Base-by-base conservation (phyloP, 2,113 vertebrate species). In the Callocephalon fimbriatum region DNA sequence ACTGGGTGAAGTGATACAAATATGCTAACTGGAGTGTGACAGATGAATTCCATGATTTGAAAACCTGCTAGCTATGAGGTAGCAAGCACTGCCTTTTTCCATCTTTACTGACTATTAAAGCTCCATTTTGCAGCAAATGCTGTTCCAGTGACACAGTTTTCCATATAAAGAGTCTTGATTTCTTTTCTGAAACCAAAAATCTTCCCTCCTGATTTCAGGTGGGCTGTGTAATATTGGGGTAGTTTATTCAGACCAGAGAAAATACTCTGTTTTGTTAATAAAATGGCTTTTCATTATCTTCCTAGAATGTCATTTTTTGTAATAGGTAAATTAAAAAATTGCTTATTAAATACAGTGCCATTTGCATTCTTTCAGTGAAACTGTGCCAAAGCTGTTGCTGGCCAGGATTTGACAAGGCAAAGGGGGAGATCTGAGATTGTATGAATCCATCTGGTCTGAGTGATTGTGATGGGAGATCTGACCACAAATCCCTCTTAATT, bases 1-100 rank as follows among this genome's bases (percentile, higher is more conserved):
- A 87, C 72, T 93, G 95, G 42, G 63, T 70, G 38, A 85, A 95
- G 92, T 89, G 88, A 96, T 96, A 93, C 48, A 97, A 84, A 84
- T 95, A 94, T 78, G 90, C 82, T 95, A 97, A 98, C 77, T 96
- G 84, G 86, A 87, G 91, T 93, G 91, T 97, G 94, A 97, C 94
- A 95, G 97, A 98, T 97, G 74, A 97, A 96, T 97, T 97, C 88
- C 80, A 40, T 96, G 95, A 98, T 97, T 94, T 95, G 95, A 96
- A 97, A 96, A 87, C 68, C 85, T 96, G 86, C 61, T 88, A 96
- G 78, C 75, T 96, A 72, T 31, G 50, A 97, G 86, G 90, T 77
- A 94, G 83, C 63, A 95, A 93, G 91, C 53, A 81, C 87, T 77
- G 74, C 44, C 40, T 96, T 79, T 95, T 91, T 70, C 82, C 86